A percentile compares a stretch with the other conserved stretches of the same genome.
Conservation (phyloP, 92 coral and sea anemone genomes). For the Zoanthus solanderi region DNA sequence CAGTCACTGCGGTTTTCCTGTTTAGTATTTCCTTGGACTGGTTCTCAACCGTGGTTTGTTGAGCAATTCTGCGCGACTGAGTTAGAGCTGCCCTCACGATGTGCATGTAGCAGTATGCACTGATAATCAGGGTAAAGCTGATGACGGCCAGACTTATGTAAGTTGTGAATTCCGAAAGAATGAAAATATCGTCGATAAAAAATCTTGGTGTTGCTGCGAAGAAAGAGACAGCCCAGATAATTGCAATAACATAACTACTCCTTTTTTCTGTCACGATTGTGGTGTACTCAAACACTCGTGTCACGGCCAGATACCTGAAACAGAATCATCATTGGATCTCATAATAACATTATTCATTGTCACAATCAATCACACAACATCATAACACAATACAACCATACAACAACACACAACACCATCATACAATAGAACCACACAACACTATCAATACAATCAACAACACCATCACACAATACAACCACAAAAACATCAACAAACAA, state of each 20-base stretch:
- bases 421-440: too few species aligned
- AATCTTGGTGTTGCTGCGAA: slow-evolving; percentile 15
- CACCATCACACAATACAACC: too few species aligned
- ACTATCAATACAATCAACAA: too few species aligned
- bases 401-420: too few species aligned
- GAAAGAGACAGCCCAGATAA: slow-evolving; percentile 23
- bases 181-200: slow-evolving; percentile 17
- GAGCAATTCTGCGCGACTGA: slow-evolving; percentile 33
- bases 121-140: background rate
- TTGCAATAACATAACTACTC: background rate
- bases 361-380: too few species aligned
- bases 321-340: background rate
- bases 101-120: slow-evolving; percentile 16
- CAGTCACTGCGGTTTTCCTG: slow-evolving; percentile 32
- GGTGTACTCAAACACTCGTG: slow-evolving; percentile 12
- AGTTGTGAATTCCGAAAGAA: slow-evolving; percentile 20
- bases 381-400: too few species aligned
- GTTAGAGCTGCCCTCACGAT: background rate
- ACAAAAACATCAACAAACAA: too few species aligned
- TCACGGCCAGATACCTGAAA: slow-evolving; percentile 33
- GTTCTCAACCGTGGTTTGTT: background rate
- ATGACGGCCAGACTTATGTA: slow-evolving; percentile 27
- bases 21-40: slow-evolving; percentile 4
- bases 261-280: background rate
- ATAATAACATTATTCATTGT: too few species aligned